phyloP scores from a whole-genome alignment of 1,140 invertebrate genomes.

The Chlorops oryzae region DNA sequence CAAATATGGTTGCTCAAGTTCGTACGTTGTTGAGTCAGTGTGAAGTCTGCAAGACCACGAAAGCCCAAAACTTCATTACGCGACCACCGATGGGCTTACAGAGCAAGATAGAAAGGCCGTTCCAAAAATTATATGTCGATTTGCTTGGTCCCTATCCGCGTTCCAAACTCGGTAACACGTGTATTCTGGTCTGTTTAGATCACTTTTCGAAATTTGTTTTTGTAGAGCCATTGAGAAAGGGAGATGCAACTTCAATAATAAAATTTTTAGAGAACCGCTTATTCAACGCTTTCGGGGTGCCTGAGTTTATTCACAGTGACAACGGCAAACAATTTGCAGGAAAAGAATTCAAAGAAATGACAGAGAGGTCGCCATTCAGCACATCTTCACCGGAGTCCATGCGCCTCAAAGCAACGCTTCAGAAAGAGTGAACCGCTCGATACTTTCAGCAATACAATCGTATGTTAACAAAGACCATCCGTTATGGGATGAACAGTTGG shows the following conservation, averaged over 20 bases:
- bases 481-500: neutral
- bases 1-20: too few relatives aligned
- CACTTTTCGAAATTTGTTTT: neutral
- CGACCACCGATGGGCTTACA: too few relatives aligned
- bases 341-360: neutral
- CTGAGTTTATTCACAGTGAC: neutral
- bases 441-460: too few relatives aligned
- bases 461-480: neutral
- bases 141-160: neutral
- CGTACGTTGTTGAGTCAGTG: too few relatives aligned
- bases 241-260: neutral
- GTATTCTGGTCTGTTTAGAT: neutral
- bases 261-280: conserved; percentile 1
- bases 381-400: neutral
- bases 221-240: neutral
- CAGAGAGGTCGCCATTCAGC: neutral
- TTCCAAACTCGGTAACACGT: neutral
- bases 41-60: too few relatives aligned
- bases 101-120: neutral
- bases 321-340: conserved; percentile 9
- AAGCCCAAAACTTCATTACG: too few relatives aligned
- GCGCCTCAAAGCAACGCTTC: conserved; percentile 1
- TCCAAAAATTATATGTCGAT: neutral
- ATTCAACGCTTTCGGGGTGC: neutral
- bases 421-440: conserved; percentile 10